Evolutionary conservation across 2,888 invertebrate species (phyloP).

Genomic region (Enchytraeus crypticus): DNA sequence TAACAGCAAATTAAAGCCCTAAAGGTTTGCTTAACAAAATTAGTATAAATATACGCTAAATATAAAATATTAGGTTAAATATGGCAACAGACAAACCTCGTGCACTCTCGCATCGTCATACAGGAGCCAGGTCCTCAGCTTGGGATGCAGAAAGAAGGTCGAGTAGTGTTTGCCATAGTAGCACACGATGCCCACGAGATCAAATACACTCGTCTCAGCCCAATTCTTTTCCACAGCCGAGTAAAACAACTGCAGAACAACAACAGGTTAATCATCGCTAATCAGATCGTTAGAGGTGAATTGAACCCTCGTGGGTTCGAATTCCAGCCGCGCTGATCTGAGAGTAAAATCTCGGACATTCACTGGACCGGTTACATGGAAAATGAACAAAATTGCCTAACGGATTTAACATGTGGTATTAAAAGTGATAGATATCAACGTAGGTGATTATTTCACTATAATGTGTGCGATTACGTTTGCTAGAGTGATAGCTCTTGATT

Average conservation of each 20-base stretch:
- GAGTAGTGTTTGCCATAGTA: constrained; percentile 96
- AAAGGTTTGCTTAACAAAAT: background rate
- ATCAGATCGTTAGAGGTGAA: too few species aligned
- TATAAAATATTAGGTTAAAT: background rate
- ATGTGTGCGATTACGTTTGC: too few species aligned
- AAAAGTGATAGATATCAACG: too few species aligned
- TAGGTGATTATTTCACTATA: too few species aligned
- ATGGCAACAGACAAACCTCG: constrained; percentile 55
- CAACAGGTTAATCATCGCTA: background rate
- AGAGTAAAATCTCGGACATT: too few species aligned
- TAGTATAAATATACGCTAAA: background rate
- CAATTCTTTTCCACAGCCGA: constrained; percentile 63
- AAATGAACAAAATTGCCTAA: too few species aligned
- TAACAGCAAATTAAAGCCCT: too few species aligned
- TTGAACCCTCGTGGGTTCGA: too few species aligned
- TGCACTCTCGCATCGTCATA: constrained; percentile 91
- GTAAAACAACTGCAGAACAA: constrained; percentile 61
- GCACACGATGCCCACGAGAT: constrained; percentile 84
- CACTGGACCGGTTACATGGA: too few species aligned
- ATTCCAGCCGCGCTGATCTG: too few species aligned
- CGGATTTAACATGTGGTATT: too few species aligned
- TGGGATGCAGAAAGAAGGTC: constrained; percentile 91
- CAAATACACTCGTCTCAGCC: constrained; percentile 49
- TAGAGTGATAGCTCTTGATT: too few species aligned
- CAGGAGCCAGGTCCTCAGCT: constrained; percentile 81